These are phyloP conservation scores for Apodemia mormo DNA, from an alignment of 2,888 invertebrate genomes.

Conservation along the genomic window DNA sequence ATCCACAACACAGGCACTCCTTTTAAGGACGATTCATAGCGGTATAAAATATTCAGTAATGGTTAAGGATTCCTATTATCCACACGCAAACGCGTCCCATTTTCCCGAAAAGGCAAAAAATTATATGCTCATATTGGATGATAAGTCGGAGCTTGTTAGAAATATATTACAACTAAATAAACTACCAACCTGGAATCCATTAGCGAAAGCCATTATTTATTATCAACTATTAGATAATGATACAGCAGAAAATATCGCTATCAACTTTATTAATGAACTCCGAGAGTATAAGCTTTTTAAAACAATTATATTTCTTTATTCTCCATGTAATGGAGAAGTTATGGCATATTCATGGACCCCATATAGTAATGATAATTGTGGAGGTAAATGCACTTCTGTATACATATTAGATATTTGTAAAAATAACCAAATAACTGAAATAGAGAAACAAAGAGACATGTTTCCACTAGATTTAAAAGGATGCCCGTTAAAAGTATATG, in stretches of 20 bases:
- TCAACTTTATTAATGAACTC: constrained; percentile 66
- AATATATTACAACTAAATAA: constrained; percentile 73
- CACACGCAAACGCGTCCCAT: constrained; percentile 76
- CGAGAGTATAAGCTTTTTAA: constrained; percentile 62
- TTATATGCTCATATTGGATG: constrained; percentile 78
- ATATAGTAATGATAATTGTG: constrained; percentile 68
- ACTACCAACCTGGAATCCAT: constrained; percentile 77
- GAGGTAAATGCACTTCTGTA: constrained; percentile 62
- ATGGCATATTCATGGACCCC: constrained; percentile 72
- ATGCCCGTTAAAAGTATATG: constrained; percentile 68
- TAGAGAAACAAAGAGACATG: constrained; percentile 56
- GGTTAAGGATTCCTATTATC: constrained; percentile 76
- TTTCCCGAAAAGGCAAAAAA: constrained; percentile 80
- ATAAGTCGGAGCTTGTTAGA: constrained; percentile 66
- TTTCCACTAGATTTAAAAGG: constrained; percentile 67
- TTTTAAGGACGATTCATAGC: constrained; percentile 69
- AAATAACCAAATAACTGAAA: constrained; percentile 52
- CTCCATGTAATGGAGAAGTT: constrained; percentile 53
- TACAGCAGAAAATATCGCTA: constrained; percentile 52
- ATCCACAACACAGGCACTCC: constrained; percentile 62
- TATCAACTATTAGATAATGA: constrained; percentile 61
- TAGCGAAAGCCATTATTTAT: constrained; percentile 72
- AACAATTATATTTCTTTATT: constrained; percentile 67
- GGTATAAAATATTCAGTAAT: constrained; percentile 75
- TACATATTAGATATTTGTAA: constrained; percentile 67